Base-by-base conservation (phyloP, 2,888 invertebrate species). In the Tanypteryx hageni region DNA sequence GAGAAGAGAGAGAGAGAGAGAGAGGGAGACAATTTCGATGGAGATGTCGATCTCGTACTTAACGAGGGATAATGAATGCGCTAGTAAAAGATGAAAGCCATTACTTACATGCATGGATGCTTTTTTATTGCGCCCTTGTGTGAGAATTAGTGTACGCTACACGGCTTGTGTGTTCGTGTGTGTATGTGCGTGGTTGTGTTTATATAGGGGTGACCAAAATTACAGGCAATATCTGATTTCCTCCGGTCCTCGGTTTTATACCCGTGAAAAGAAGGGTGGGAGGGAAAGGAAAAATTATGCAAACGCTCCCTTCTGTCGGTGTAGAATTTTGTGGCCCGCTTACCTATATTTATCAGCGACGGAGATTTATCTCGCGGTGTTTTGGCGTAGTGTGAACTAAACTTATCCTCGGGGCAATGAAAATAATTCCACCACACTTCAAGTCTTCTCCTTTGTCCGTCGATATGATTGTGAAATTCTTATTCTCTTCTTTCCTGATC, bases 121-220 rank as follows among this genome's bases (percentile, higher is more conserved):
- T 76, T 61, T 86, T 86, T 86, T 86, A 86, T 86, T 86, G 86
- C 14, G 86, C 59, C 31, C 86, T 31, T 61, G 59, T 61, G 86
- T 61, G 61, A 86, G 86, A 86, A 86, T 86, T 86, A 59, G 86
- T 86, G 86, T 59, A 59, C 86, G 22, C 76, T 22, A 76, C 76
- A 76, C 27, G 44, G 44, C 76, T 27, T 76, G 76, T 27, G 76
- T 13, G 76, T 13, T 22, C 76, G 76, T 76, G 76, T 76, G 76
- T 76, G 22, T 76, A 22, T 22, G 27, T 22, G 22, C 27, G 14
- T 13, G 10, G 22, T 76, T 76, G 22, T 76, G 27, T 76, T 76
- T 76, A 27, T 76, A 27, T 27, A 27, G 11, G 76, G 27, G 76
- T 76, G 76, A 14, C 22, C 76, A 44, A 44, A 44, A 44, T 44